Conservation (phyloP, 1,140 invertebrate species). For the Leptonema lineaticorne region DNA sequence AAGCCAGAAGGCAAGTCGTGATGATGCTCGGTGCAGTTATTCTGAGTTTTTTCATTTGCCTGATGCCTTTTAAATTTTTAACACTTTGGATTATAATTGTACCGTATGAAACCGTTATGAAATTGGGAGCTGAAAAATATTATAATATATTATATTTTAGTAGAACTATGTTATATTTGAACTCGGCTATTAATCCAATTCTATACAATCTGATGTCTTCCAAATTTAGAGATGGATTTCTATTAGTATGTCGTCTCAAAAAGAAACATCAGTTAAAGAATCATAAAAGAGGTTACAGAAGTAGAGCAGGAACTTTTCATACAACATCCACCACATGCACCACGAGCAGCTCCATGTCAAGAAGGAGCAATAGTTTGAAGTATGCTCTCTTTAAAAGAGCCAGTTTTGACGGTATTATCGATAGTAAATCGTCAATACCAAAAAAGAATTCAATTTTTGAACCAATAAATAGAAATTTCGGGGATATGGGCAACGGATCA, state of each 20-base stretch:
- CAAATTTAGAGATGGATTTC: constrained; percentile 78
- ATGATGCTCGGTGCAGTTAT: constrained; percentile 84
- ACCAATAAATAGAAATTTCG: neutral
- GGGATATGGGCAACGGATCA: too few species aligned
- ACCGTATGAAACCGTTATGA: constrained; percentile 59
- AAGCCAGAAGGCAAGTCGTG: constrained; percentile 70
- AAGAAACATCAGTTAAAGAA: constrained; percentile 45
- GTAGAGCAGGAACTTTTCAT: constrained; percentile 51
- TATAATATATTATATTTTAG: constrained; percentile 80
- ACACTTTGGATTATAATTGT: constrained; percentile 76
- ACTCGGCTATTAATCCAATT: constrained; percentile 82
- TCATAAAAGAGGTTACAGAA: constrained; percentile 46
- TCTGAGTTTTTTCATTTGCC: constrained; percentile 80
- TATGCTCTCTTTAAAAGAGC: constrained; percentile 52
- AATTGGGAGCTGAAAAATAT: constrained; percentile 70
- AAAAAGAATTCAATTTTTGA: constrained; percentile 3
- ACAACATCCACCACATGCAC: constrained; percentile 61
- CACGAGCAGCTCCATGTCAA: constrained; percentile 55
- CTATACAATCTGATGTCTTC: constrained; percentile 84
- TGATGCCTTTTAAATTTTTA: constrained; percentile 82
- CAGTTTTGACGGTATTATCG: constrained; percentile 45
- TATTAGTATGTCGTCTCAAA: constrained; percentile 62
- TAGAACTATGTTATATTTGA: constrained; percentile 82
- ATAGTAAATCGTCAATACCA: neutral
- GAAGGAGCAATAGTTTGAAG: constrained; percentile 52